Percentiles rank a stretch among this genome's conserved stretches.
Evolutionary conservation across 2,888 invertebrate genomes (phyloP).

Genomic region (Apeira syringaria): DNA sequence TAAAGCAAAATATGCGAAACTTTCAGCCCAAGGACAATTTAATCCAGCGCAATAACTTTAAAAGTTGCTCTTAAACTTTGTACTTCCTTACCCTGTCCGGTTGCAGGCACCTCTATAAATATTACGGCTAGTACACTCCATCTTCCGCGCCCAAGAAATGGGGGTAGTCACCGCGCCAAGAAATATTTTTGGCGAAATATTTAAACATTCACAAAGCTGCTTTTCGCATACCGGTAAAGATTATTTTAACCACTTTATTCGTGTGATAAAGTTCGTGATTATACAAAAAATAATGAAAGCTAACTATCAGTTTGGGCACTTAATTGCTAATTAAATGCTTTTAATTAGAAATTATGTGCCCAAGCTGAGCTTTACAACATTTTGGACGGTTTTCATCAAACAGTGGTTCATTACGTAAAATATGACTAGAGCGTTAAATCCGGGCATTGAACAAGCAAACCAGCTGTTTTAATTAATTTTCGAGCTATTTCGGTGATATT

Average conservation of each 20-base stretch:
- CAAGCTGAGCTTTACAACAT: not conserved
- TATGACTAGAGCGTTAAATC: constrained; percentile 1
- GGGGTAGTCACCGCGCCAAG: not conserved
- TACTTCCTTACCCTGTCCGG: constrained; percentile 11
- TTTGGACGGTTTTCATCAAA: constrained; percentile 3
- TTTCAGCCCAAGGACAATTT: constrained; percentile 5
- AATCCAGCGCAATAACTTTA: constrained; percentile 11
- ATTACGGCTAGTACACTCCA: constrained; percentile 7
- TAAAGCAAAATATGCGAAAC: constrained; percentile 6
- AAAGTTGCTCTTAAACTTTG: constrained; percentile 11
- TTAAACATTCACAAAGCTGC: too few relatives aligned
- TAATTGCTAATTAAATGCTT: too few relatives aligned
- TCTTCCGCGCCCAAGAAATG: constrained; percentile 5
- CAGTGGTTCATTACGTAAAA: constrained; percentile 7
- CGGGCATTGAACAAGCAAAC: not conserved
- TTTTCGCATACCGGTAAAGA: too few relatives aligned
- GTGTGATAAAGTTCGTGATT: too few relatives aligned
- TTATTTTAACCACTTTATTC: too few relatives aligned
- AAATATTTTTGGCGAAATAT: not conserved
- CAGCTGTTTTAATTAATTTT: constrained; percentile 11
- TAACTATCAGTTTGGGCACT: too few relatives aligned
- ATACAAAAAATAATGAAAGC: too few relatives aligned
- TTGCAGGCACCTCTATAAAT: constrained; percentile 11
- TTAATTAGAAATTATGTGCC: too few relatives aligned
- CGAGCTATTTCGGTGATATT: not conserved